phyloP scores from a whole-genome alignment of 1,140 invertebrate species.

The Drosophila micromelanica region DNA sequence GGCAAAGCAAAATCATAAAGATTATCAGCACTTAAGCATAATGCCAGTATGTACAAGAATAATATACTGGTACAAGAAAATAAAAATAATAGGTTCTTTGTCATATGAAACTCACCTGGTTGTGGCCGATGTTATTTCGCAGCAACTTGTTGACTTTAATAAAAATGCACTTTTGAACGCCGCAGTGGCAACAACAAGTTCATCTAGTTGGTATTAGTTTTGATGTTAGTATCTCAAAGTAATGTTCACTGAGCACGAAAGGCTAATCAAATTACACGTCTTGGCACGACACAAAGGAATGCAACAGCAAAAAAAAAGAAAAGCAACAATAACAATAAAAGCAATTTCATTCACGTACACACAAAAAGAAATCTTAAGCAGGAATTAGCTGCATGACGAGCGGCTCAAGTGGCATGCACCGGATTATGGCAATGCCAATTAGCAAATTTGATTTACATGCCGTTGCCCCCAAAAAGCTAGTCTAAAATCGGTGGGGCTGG shows the following conservation, averaged over 20 bases:
- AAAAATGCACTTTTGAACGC: slow-evolving; percentile 60
- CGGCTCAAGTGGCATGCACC: slow-evolving; percentile 27
- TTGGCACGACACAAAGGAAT: slow-evolving; percentile 28
- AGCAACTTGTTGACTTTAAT: slow-evolving; percentile 81
- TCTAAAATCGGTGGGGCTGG: background rate
- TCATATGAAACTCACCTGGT: slow-evolving; percentile 63
- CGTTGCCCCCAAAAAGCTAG: background rate
- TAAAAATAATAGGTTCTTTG: slow-evolving; percentile 19
- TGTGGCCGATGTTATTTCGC: slow-evolving; percentile 51
- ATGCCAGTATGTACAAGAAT: slow-evolving; percentile 25
- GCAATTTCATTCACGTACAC: slow-evolving; percentile 26
- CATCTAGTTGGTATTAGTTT: slow-evolving; percentile 63
- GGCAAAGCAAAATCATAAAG: slow-evolving; percentile 31
- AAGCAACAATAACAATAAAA: slow-evolving; percentile 7
- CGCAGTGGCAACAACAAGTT: slow-evolving; percentile 54
- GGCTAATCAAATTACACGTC: slow-evolving; percentile 42
- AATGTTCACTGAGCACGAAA: slow-evolving; percentile 57
- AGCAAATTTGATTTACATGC: slow-evolving; percentile 33
- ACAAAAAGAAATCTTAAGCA: slow-evolving; percentile 23
- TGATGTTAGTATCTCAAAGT: slow-evolving; percentile 32
- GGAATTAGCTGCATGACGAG: slow-evolving; percentile 7
- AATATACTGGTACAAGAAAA: slow-evolving; percentile 8
- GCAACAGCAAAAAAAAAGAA: slow-evolving; percentile 40
- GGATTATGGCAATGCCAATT: slow-evolving; percentile 37
- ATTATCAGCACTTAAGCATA: slow-evolving; percentile 58